Conservation (phyloP, 1,140 invertebrate genomes). For the Procambarus clarkii region DNA sequence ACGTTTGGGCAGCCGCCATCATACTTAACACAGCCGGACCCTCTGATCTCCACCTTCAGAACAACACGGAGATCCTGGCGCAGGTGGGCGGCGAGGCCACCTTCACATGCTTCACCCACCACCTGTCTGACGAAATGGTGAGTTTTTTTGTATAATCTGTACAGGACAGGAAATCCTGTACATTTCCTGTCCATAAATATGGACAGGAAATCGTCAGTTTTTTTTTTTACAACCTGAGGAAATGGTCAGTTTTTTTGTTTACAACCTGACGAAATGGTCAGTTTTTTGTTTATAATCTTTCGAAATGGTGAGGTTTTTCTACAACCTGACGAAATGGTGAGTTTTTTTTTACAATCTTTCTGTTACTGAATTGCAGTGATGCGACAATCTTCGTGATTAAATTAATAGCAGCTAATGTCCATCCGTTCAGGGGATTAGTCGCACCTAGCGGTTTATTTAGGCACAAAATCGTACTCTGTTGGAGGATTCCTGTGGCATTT, state of each 20-base stretch:
- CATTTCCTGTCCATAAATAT: no score
- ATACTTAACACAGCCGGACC: neutral
- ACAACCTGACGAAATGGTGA: conserved; percentile 51
- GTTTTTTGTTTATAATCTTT: no score
- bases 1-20: neutral
- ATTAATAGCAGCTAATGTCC: neutral
- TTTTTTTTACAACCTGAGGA: no score
- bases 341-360: neutral
- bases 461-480: neutral
- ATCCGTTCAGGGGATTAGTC: neutral
- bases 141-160: neutral
- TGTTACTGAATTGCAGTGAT: no score
- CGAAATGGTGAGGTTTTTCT: no score
- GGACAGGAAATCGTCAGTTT: no score
- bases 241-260: no score
- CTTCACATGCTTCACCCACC: conserved; percentile 43
- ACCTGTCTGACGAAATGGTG: conserved; percentile 46
- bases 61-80: conserved; percentile 44
- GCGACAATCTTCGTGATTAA: neutral
- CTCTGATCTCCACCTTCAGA: neutral
- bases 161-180: no score
- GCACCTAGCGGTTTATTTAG: neutral
- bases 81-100: conserved; percentile 46
- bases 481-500: no score
- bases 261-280: no score